These are phyloP conservation scores for Subacronicta megacephala DNA, from an alignment of 2,888 invertebrate species.

Conservation along the genomic window DNA sequence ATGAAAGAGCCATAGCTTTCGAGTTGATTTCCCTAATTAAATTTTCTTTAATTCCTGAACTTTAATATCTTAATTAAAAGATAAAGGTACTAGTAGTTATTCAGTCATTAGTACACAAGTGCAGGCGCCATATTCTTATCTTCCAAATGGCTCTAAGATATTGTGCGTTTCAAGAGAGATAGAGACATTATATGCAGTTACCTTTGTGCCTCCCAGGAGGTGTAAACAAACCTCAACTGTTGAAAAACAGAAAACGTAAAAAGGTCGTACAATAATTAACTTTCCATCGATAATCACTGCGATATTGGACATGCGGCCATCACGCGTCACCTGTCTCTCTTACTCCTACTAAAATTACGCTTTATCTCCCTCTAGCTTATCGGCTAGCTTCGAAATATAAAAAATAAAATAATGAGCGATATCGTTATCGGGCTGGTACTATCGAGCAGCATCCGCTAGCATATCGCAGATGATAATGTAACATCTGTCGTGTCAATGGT, in stretches of 20 bases:
- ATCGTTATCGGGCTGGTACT: conserved; percentile 66
- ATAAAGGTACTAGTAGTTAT: no score
- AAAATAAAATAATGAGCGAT: conserved; percentile 79
- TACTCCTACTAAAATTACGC: conserved; percentile 60
- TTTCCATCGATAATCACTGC: conserved; percentile 61
- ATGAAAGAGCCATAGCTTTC: no score
- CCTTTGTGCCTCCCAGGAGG: conserved; percentile 1
- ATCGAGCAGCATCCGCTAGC: conserved; percentile 80
- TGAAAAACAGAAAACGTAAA: conserved; percentile 39
- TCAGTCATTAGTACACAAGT: no score
- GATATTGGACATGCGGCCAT: conserved; percentile 77
- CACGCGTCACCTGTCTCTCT: conserved; percentile 74
- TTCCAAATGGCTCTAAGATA: no score
- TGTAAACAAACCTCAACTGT: background rate
- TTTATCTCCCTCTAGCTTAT: conserved; percentile 68
- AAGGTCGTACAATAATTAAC: conserved; percentile 56
- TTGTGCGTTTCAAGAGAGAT: no score
- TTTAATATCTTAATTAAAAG: no score
- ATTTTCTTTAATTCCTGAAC: no score
- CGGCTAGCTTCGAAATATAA: conserved; percentile 78
- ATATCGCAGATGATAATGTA: conserved; percentile 73
- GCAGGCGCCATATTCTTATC: no score
- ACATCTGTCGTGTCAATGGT: conserved; percentile 78
- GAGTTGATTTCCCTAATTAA: no score
- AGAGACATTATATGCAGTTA: no score